These are phyloP conservation scores for Luperina testacea DNA, from an alignment of 2,888 invertebrate genomes.

Conservation along the genomic window DNA sequence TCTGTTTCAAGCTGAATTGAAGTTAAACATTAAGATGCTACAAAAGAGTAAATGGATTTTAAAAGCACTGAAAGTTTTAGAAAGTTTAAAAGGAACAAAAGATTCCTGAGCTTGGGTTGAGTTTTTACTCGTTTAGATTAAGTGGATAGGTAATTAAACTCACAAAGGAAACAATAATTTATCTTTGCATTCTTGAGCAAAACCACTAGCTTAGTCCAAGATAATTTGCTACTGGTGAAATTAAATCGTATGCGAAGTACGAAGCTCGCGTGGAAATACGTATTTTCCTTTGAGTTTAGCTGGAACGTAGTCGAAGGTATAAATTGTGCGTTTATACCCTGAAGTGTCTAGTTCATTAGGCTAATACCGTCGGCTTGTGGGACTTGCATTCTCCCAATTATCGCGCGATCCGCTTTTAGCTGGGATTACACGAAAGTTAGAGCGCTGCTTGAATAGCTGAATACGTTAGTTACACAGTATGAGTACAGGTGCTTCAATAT, in stretches of 20 bases:
- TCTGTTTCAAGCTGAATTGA: constrained; percentile 53
- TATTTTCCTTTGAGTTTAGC: constrained; percentile 31
- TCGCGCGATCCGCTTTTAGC: constrained; percentile 63
- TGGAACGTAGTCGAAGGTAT: constrained; percentile 36
- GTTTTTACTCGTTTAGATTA: constrained; percentile 59
- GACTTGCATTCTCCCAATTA: constrained; percentile 71
- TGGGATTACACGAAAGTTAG: constrained; percentile 62
- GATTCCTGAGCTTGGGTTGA: constrained; percentile 50
- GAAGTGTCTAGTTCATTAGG: constrained; percentile 70
- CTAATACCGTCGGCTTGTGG: constrained; percentile 68
- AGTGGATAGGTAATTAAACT: constrained; percentile 58
- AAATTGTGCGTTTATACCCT: constrained; percentile 54
- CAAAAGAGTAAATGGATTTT: constrained; percentile 61
- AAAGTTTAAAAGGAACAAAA: constrained; percentile 66
- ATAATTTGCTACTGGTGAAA: constrained; percentile 33
- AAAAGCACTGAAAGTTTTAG: constrained; percentile 61
- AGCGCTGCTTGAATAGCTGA: constrained; percentile 24
- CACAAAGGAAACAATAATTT: constrained; percentile 57
- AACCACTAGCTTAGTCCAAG: constrained; percentile 18
- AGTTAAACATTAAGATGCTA: constrained; percentile 62
- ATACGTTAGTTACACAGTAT: constrained; percentile 8
- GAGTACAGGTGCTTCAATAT: constrained; percentile 9
- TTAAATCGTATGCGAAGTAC: constrained; percentile 27
- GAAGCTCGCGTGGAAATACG: constrained; percentile 10
- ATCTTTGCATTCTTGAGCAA: constrained; percentile 37